Evolutionary conservation across 1,140 invertebrate genomes (phyloP), one percentile per base, ranked within the genome.

Genomic region (Trichonephila clavipes): DNA sequence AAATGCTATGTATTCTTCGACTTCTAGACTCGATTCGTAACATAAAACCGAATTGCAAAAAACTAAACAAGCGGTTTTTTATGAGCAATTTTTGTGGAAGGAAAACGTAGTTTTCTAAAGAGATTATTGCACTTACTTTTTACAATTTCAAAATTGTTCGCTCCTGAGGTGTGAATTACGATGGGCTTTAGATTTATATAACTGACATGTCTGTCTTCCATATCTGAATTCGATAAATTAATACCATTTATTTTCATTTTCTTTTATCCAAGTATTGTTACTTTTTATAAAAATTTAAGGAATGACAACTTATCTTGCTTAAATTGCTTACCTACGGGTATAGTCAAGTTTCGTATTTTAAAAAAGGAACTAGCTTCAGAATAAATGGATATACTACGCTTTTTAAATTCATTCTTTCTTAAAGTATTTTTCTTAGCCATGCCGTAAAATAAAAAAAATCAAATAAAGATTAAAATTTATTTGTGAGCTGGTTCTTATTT

Each of bases 11-110:
- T 24, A 51, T 88, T 34, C 87, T 88, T 88, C 64, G n/a, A 64
- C 62, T 88, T 69, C 44, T 44, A 34, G 34, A 18, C 64, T 58
- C 28, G 40, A 72, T 72, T 88, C 64, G 28, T 69, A 69, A 69
- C 87, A 88, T 88, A 88, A 88, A 88, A 51, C 64, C 18, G 18
- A 88, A 88, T 88, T 69, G 87, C 87, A 44, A 88, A 88, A 58
- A 85, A 59, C 40, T 51, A n/a, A 85, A 59, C n/a, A 21, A 14
- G n/a, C 8, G n/a, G n/a, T 19, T 85, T 59, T 59, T 59, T 85
- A 51, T 59, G 51, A 85, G 21, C 21, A 85, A 51, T 85, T 58
- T 85, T 16, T 59, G 28, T 77, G 34, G 72, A 77, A 77, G 28
- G 72, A 77, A 77, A 77, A 77, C 72, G 72, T 28, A 77, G 14